Evolutionary conservation across 2,888 invertebrate genomes (phyloP), one percentile per base, ranked within the genome.

Genomic region (Autographa gamma): DNA sequence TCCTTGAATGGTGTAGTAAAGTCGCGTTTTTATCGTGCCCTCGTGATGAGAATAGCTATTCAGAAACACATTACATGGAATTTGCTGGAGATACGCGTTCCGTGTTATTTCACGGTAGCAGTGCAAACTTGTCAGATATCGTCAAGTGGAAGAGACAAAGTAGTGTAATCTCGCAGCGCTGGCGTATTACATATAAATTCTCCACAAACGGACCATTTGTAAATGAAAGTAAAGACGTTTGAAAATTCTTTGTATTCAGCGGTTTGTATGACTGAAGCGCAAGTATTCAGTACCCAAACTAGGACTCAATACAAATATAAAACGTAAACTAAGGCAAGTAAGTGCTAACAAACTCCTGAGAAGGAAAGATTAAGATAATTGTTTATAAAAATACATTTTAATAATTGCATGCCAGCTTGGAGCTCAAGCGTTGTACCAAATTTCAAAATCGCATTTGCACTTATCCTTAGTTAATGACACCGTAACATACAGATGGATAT

Each of bases 81-180:
- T 56, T 56, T 56, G n/a, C 19, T 25, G 25, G 19, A 32, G 32
- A 59, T 59, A 59, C 16, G 32, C 14, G n/a, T 31, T 32, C 32
- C 8, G 16, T 59, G 16, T 59, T 59, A 25, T 58, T 16, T 2
- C 4, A 25, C 32, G 56, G 11, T 60, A n/a, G 65, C 19, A 14
- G 43, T 64, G 56, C n/a, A 72, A 60, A 72, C 48, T 58, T 62
- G 19, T 59, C 13, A 61, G 25, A 59, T 61, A 48, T 52, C 18
- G 56, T 52, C 34, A n/a, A n/a, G 18, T 16, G 13, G 63, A 41
- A 9, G 61, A 73, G 66, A 73, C 32, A 66, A 73, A 73, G 38
- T 41, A 48, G n/a, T 32, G 52, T 62, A n/a, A 71, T 71, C 65
- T 41, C n/a, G 7, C 61, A 31, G 41, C 19, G 38, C 16, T 38